Evolutionary conservation across 2,797 vertebrate genomes (phyloP).

Genomic region (Phylloscopus collybita): DNA sequence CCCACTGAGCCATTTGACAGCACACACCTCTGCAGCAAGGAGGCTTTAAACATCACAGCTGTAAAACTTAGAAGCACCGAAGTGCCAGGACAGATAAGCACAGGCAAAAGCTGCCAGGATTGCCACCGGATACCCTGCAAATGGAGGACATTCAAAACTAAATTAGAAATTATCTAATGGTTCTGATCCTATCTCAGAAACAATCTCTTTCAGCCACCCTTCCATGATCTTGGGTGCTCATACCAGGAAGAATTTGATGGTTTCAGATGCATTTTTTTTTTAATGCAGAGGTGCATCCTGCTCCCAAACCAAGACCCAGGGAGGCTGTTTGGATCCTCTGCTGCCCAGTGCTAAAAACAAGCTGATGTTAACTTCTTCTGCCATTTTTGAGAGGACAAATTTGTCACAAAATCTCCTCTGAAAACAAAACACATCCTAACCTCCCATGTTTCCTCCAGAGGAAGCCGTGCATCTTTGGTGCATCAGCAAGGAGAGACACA

Average conservation of each 20-base stretch:
- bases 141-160: background rate
- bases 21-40: background rate
- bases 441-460: background rate
- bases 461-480: background rate
- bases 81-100: background rate
- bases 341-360: accelerated
- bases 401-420: background rate
- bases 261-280: background rate
- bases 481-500: background rate
- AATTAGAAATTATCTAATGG: background rate
- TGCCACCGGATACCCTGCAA: accelerated
- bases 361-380: background rate
- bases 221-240: background rate
- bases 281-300: background rate
- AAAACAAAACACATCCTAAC: background rate
- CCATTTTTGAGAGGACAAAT: background rate
- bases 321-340: background rate
- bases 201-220: background rate
- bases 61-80: background rate
- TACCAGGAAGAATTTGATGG: background rate
- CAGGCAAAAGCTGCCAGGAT: background rate
- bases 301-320: no score
- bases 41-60: accelerated
- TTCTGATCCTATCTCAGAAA: background rate
- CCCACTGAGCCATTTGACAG: slow-evolving; percentile 16